Evolutionary conservation across 2,888 invertebrate genomes (phyloP).

Genomic region (Hydraecia micacea): DNA sequence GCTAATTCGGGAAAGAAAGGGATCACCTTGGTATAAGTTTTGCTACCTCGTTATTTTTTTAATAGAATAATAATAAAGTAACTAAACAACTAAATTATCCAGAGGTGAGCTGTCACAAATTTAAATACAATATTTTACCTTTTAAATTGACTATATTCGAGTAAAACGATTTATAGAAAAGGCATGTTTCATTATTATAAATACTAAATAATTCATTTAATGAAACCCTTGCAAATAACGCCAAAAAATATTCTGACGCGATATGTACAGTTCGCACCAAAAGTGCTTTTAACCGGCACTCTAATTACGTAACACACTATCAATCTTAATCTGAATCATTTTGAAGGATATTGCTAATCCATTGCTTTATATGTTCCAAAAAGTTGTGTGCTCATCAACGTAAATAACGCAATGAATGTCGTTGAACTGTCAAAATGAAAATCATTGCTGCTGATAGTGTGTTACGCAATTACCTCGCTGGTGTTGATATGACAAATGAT

Average conservation of each 20-base stretch:
- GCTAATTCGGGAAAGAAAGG: neutral
- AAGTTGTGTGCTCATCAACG: no score
- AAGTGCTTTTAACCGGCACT: neutral
- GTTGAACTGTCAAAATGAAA: no score
- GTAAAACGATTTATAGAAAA: constrained; percentile 14
- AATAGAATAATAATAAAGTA: neutral
- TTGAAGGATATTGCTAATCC: no score
- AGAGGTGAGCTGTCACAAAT: neutral
- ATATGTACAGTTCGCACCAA: constrained; percentile 19
- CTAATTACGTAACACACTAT: no score
- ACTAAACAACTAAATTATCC: neutral
- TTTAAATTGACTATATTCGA: neutral
- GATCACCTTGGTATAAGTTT: neutral
- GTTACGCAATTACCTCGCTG: no score
- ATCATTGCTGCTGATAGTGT: no score
- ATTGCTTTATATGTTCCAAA: no score
- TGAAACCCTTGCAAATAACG: constrained; percentile 25
- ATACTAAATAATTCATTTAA: constrained; percentile 31
- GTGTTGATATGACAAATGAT: no score
- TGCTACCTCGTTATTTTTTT: neutral
- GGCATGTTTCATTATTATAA: constrained; percentile 13
- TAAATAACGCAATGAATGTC: no score
- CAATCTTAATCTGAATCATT: no score
- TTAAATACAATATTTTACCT: neutral
- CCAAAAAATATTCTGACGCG: constrained; percentile 15